These are phyloP conservation scores for Hyposoter didymator DNA, from an alignment of 2,888 invertebrate genomes.

Conservation along the genomic window DNA sequence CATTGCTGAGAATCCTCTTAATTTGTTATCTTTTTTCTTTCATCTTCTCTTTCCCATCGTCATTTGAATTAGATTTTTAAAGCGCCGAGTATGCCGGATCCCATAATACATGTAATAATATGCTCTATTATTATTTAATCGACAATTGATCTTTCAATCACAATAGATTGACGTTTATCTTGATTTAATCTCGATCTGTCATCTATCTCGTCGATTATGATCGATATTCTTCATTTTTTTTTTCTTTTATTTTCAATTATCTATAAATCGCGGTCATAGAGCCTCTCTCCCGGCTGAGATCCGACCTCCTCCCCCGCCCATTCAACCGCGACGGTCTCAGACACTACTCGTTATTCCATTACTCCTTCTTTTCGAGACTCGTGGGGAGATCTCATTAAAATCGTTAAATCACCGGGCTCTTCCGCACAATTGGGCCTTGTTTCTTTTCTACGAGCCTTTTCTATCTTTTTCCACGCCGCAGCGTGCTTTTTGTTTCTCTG, in stretches of 20 bases:
- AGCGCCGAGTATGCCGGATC: slow-evolving; percentile 65
- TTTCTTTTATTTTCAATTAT: slow-evolving; percentile 53
- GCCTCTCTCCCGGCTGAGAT: slow-evolving; percentile 5
- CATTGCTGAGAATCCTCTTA: slow-evolving; percentile 66
- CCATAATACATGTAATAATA: slow-evolving; percentile 62
- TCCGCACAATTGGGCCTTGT: slow-evolving; percentile 79
- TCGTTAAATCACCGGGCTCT: slow-evolving; percentile 73
- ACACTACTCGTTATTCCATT: slow-evolving; percentile 20
- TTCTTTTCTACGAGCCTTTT: slow-evolving; percentile 35
- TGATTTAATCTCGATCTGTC: slow-evolving; percentile 61
- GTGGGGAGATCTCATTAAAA: slow-evolving; percentile 41
- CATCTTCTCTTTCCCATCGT: slow-evolving; percentile 45
- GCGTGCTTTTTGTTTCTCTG: slow-evolving; percentile 69
- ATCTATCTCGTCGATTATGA: slow-evolving; percentile 39
- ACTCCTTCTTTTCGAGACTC: slow-evolving; percentile 17
- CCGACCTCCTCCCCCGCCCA: background rate
- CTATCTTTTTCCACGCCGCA: slow-evolving; percentile 69
- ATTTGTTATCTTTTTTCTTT: slow-evolving; percentile 42
- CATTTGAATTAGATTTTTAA: slow-evolving; percentile 48
- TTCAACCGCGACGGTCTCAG: background rate
- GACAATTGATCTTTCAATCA: slow-evolving; percentile 57
- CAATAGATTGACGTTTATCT: slow-evolving; percentile 53
- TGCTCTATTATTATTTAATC: slow-evolving; percentile 63
- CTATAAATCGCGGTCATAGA: slow-evolving; percentile 50
- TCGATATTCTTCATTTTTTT: slow-evolving; percentile 33